These are phyloP conservation scores for Metellina segmentata DNA, from an alignment of 2,888 invertebrate species.

Conservation along the genomic window DNA sequence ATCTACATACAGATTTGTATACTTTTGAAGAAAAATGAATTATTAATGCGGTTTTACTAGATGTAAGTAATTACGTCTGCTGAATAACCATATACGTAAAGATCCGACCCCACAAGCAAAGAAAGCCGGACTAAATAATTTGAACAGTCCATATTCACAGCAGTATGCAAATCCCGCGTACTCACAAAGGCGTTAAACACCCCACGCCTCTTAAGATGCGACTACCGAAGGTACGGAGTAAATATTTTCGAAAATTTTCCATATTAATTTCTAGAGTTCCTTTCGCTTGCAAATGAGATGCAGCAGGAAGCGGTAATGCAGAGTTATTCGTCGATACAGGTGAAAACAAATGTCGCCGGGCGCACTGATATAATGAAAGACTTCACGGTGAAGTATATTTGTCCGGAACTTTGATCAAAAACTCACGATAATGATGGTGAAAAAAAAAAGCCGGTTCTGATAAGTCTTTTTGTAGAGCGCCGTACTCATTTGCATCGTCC, in stretches of 20 bases:
- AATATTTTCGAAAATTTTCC: conserved; percentile 37
- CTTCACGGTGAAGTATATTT: neutral
- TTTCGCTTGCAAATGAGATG: conserved; percentile 41
- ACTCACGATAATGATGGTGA: neutral
- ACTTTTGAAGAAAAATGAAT: neutral
- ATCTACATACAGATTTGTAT: too few species aligned
- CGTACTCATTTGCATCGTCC: neutral
- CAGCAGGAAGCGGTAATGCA: neutral
- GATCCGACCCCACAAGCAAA: neutral
- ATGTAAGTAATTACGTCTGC: neutral
- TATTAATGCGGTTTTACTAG: neutral
- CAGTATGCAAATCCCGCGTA: neutral
- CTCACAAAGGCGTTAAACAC: neutral
- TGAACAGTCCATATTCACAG: neutral
- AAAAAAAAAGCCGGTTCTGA: neutral
- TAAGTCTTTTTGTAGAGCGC: neutral
- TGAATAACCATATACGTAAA: neutral
- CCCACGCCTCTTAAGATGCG: neutral
- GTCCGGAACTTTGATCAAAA: neutral
- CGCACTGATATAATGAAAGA: neutral
- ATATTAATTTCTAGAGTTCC: conserved; percentile 1
- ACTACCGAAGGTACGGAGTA: neutral
- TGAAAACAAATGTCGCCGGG: neutral
- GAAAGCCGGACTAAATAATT: neutral
- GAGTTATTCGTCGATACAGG: conserved; percentile 19